Conservation (phyloP, 2,888 invertebrate genomes). For the Melanophora roralis region DNA sequence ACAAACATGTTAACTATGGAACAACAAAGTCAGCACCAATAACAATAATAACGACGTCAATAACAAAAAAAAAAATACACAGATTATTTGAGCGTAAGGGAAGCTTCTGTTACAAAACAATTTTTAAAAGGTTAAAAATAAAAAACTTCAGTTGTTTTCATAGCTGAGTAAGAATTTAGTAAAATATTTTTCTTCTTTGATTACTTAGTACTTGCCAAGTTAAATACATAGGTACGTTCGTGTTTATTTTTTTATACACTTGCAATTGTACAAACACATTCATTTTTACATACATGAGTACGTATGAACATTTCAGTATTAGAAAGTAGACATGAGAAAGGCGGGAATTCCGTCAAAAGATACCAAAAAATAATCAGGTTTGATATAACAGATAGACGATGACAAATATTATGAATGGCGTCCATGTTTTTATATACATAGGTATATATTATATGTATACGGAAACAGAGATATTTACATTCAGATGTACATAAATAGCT, state of each 20-base stretch:
- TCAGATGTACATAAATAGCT: neutral
- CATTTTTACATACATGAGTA: neutral
- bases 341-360: conserved; percentile 42
- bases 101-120: neutral
- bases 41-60: conserved; percentile 11
- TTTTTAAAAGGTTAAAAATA: neutral
- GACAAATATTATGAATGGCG: conserved; percentile 50
- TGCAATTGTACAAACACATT: neutral
- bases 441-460: neutral
- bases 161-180: neutral
- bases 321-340: conserved; percentile 40
- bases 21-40: conserved; percentile 18
- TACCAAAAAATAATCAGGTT: conserved; percentile 26
- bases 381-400: conserved; percentile 10
- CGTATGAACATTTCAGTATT: neutral
- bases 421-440: neutral
- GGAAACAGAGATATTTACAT: neutral
- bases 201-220: neutral
- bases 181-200: neutral
- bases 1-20: neutral
- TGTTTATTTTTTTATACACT: conserved; percentile 21
- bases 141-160: neutral
- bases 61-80: neutral
- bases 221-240: conserved; percentile 5
- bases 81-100: neutral